These are phyloP conservation scores for Lottia scabra DNA, from an alignment of 2,888 invertebrate genomes.

Conservation along the genomic window DNA sequence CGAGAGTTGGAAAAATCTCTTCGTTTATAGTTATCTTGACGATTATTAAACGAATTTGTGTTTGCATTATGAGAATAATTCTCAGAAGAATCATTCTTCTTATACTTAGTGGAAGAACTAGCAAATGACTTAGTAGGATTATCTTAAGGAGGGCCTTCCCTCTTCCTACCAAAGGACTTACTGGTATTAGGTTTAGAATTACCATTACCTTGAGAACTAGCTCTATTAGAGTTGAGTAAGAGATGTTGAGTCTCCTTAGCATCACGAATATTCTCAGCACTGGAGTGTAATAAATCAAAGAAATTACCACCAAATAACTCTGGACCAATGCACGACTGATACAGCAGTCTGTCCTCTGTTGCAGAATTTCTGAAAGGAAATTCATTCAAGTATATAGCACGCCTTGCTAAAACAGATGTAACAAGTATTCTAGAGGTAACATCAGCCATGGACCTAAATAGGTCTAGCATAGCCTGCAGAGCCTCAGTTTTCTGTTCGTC, in stretches of 20 bases:
- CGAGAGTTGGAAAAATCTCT: not conserved
- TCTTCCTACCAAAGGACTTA: not conserved
- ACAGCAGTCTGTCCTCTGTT: not conserved
- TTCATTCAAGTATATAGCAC: not conserved
- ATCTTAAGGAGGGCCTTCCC: too few relatives aligned
- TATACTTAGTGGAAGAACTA: too few relatives aligned
- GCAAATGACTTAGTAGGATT: too few relatives aligned
- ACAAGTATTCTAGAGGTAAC: not conserved
- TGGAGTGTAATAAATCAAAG: constrained; percentile 9
- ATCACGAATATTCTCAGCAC: constrained; percentile 7
- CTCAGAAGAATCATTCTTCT: too few relatives aligned
- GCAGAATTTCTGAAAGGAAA: constrained; percentile 9
- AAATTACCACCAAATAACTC: not conserved
- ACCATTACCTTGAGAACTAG: not conserved
- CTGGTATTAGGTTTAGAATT: not conserved
- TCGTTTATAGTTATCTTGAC: not conserved
- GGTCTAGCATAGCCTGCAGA: not conserved
- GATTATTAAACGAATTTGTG: too few relatives aligned
- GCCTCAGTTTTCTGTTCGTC: not conserved
- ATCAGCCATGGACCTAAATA: not conserved
- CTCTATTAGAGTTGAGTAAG: not conserved
- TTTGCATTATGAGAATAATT: too few relatives aligned
- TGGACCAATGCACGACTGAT: not conserved
- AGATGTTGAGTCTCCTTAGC: constrained; percentile 13
- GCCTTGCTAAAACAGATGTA: not conserved